Evolutionary conservation across 2,888 invertebrate species (phyloP).

Genomic region (Diachrysia chrysitis): DNA sequence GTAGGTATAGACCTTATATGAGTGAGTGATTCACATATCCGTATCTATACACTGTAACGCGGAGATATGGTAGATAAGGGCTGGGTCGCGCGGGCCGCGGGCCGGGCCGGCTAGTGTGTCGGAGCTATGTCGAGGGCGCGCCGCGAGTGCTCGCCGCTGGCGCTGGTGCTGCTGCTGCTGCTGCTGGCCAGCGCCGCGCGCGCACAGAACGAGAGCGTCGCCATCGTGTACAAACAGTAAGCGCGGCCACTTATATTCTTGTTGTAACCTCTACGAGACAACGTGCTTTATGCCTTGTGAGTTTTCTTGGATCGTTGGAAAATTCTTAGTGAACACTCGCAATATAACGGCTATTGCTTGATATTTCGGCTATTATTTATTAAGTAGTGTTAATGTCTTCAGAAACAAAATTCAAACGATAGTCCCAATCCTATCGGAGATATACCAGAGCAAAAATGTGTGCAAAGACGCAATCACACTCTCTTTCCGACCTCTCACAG

Average conservation of each 20-base stretch:
- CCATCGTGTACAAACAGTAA: conserved; percentile 70
- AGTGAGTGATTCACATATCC: conserved; percentile 1
- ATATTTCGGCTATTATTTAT: neutral
- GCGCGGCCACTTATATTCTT: neutral
- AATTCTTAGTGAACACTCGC: neutral
- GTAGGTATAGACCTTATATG: neutral
- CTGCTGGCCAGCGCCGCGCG: conserved; percentile 28
- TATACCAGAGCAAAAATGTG: neutral
- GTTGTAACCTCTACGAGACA: neutral
- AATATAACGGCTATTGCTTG: neutral
- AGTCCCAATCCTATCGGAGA: no score
- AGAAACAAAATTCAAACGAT: no score
- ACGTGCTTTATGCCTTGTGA: neutral
- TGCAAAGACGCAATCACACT: neutral
- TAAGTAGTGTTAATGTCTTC: no score
- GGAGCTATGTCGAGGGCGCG: conserved; percentile 17
- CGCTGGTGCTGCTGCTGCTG: conserved; percentile 22
- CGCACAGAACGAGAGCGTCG: conserved; percentile 54
- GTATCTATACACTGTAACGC: neutral
- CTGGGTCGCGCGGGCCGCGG: neutral
- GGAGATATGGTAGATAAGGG: conserved; percentile 4
- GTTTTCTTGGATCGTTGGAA: neutral
- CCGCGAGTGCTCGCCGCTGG: conserved; percentile 13
- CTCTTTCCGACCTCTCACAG: neutral
- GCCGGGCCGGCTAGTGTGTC: neutral